These are phyloP conservation scores for Drosophila saltans DNA, from an alignment of 1,140 invertebrate genomes.

Conservation along the genomic window DNA sequence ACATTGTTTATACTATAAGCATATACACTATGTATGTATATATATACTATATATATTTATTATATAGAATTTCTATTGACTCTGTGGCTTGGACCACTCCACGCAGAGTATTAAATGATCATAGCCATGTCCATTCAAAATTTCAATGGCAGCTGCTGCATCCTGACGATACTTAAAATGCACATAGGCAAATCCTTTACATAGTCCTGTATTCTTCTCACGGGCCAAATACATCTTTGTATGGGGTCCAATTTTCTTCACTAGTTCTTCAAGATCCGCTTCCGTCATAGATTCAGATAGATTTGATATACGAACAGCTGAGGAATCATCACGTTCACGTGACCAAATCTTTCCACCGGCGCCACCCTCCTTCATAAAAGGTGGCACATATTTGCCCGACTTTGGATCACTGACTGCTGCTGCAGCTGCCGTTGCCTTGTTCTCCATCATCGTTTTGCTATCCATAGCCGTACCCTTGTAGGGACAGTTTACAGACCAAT, in stretches of 20 bases:
- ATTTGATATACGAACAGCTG: slow-evolving; percentile 98
- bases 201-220: slow-evolving; percentile 91
- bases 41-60: background rate
- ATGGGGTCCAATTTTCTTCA: slow-evolving; percentile 86
- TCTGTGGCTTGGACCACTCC: slow-evolving; percentile 97
- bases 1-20: too few relatives aligned
- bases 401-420: slow-evolving; percentile 79
- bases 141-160: slow-evolving; percentile 95
- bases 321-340: slow-evolving; percentile 89
- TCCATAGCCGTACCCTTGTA: slow-evolving; percentile 94
- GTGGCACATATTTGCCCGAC: slow-evolving; percentile 91
- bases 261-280: slow-evolving; percentile 96
- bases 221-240: slow-evolving; percentile 94
- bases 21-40: too few relatives aligned
- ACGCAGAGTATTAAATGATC: slow-evolving; percentile 99
- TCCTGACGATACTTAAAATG: slow-evolving; percentile 95
- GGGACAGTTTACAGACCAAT: slow-evolving; percentile 98
- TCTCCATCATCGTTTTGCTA: slow-evolving; percentile 84
- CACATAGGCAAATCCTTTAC: slow-evolving; percentile 98
- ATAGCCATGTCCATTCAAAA: slow-evolving; percentile 97
- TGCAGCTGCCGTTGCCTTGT: slow-evolving; percentile 65
- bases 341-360: slow-evolving; percentile 71
- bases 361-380: slow-evolving; percentile 91
- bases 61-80: slow-evolving; percentile 24
- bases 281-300: slow-evolving; percentile 98